Percentiles rank a stretch among this genome's conserved stretches.
Evolutionary conservation across 37 sponge, comb jelly and placozoan genomes (phyloP).

Genomic region (Ephydatia muelleri): DNA sequence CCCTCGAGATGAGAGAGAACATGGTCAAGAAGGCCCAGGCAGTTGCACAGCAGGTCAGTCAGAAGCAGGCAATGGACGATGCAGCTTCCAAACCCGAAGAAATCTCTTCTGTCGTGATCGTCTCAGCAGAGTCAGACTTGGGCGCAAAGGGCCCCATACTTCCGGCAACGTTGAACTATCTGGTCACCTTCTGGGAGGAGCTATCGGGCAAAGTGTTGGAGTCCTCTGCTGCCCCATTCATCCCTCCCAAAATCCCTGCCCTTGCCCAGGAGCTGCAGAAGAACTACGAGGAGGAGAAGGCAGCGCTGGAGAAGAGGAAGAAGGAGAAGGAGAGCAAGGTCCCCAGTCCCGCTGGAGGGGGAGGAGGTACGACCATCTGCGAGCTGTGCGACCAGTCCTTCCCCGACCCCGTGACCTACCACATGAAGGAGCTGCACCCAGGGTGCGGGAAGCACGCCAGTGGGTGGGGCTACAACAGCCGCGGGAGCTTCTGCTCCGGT

Average conservation of each 20-base stretch:
- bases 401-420: constrained; percentile 94
- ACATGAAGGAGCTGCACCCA: constrained; percentile 91
- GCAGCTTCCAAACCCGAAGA: constrained; percentile 33
- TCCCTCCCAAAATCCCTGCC: constrained; percentile 48
- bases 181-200: constrained; percentile 87
- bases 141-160: constrained; percentile 2
- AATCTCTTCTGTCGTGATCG: neutral
- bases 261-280: constrained; percentile 63
- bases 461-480: constrained; percentile 98
- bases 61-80: constrained; percentile 11
- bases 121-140: neutral
- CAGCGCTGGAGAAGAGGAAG: constrained; percentile 63
- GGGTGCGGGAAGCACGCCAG: constrained; percentile 91
- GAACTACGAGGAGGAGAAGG: constrained; percentile 67
- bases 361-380: constrained; percentile 71
- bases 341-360: constrained; percentile 33
- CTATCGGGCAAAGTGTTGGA: constrained; percentile 64
- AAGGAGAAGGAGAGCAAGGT: constrained; percentile 67
- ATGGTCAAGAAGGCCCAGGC: neutral
- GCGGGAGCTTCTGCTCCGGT: constrained; percentile 90
- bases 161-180: constrained; percentile 76
- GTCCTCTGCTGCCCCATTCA: constrained; percentile 31
- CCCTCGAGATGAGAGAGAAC: constrained; percentile 44
- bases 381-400: constrained; percentile 91
- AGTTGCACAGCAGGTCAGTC: neutral